These are phyloP conservation scores for Serrognathus titanus DNA, from an alignment of 2,888 invertebrate species.

Conservation along the genomic window DNA sequence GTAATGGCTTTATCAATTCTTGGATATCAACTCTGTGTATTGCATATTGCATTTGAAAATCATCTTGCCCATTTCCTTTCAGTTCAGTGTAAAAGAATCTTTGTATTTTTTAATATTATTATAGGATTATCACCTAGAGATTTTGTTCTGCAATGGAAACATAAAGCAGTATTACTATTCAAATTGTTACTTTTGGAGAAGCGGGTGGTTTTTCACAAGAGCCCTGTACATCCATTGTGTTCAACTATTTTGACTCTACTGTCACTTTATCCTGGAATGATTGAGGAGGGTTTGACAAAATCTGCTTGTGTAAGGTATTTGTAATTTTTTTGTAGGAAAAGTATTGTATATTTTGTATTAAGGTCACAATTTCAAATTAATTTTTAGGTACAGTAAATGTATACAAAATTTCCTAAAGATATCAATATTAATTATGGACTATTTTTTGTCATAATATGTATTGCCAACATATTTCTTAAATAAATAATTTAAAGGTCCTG, in stretches of 20 bases:
- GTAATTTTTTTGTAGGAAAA: background rate
- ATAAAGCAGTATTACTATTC: conserved; percentile 87
- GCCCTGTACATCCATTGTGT: conserved; percentile 88
- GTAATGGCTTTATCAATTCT: background rate
- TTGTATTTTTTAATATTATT: conserved; percentile 32
- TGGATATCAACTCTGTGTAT: background rate
- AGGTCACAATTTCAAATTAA: background rate
- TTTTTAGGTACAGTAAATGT: background rate
- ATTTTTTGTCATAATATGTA: background rate
- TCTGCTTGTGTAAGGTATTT: conserved; percentile 77
- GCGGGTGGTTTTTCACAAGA: conserved; percentile 86
- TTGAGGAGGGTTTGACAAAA: conserved; percentile 78
- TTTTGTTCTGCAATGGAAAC: conserved; percentile 80
- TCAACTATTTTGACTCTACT: conserved; percentile 81
- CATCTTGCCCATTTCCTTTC: background rate
- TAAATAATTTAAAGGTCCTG: no score
- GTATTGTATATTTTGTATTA: background rate
- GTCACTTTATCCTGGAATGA: conserved; percentile 85
- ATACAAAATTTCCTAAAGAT: background rate
- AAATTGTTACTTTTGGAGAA: conserved; percentile 88
- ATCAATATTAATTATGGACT: background rate
- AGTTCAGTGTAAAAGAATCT: background rate
- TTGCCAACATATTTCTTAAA: no score
- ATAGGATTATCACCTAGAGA: conserved; percentile 79
- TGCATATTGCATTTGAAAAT: background rate